phyloP scores from a whole-genome alignment of 2,113 vertebrate genomes.

The Mustelus asterias region DNA sequence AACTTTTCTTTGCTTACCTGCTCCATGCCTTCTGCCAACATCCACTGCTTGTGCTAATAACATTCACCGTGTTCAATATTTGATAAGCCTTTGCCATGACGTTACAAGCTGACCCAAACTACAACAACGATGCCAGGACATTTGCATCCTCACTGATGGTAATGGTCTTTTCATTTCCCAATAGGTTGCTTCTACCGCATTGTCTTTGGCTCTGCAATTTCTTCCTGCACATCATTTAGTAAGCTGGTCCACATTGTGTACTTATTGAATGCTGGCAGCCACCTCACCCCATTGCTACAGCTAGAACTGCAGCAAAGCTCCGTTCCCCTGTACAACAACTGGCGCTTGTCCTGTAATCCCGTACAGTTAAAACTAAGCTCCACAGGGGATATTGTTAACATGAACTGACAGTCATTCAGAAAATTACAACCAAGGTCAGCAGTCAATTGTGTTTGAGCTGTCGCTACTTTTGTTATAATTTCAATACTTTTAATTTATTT shows the following conservation, averaged over 20 bases:
- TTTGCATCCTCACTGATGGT: neutral
- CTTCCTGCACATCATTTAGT: neutral
- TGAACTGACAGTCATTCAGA: conserved; percentile 36
- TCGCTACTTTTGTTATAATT: neutral
- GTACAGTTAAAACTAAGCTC: conserved; percentile 40
- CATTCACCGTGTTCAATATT: neutral
- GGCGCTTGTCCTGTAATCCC: neutral
- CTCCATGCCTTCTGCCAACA: neutral
- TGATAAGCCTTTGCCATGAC: neutral
- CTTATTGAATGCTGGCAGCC: neutral
- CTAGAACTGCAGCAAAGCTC: neutral
- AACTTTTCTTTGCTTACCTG: neutral
- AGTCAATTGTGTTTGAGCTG: conserved; percentile 19
- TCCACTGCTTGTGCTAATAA: neutral
- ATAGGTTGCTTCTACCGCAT: no score
- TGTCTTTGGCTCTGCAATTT: neutral
- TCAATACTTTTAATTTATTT: neutral
- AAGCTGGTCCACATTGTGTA: no score
- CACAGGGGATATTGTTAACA: neutral
- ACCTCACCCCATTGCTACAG: conserved; percentile 35
- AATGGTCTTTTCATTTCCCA: neutral
- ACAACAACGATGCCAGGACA: neutral
- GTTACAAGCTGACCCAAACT: neutral
- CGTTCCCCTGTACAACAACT: conserved; percentile 26
- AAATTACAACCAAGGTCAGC: conserved; percentile 42